Evolutionary conservation across 2,113 vertebrate genomes (phyloP), one percentile per base, ranked within the genome.

Genomic region (Sorex fumeus): DNA sequence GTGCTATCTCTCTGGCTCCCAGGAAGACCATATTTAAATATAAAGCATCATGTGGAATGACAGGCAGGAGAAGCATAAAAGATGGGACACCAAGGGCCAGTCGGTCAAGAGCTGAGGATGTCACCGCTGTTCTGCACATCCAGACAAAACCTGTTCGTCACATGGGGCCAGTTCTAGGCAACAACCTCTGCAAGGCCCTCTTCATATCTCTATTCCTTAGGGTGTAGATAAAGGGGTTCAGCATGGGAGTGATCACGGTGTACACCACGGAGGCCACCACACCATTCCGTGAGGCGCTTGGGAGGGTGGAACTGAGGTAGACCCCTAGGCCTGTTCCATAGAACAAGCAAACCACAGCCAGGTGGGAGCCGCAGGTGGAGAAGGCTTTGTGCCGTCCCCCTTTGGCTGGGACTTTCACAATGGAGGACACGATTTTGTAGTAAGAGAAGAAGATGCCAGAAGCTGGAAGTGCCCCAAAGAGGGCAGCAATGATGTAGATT

Each of bases 311-410:
- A 2, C 30, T 4, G 53, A 94, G 82, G 45, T 88, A 93, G 16
- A 95, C 36, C 16, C 89, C 74, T 16, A 76, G 76, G 1, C 89
- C 32, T 0, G 86, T 75, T 18, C 91, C 82, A 13, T 90, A 91
- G 74, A 95, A 79, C 45, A 92, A 45, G 11, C 83, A 80, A 83
- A 92, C 87, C 50, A 90, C 91, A 11, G 84, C 53, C 8, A 95
- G 76, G 47, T 95, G 93, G 40, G 91, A 62, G 25, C 45, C 72
- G 18, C 89, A 95, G 4, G 80, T 93, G 32, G 90, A 94, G 69
- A 95, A 94, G 70, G 80, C 92, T 47, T 95, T 96, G 64, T 45
- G 53, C 75, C 94, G 94, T 19, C 89, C 64, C 50, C 82, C 91
- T 40, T 70, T 32, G 47, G 94, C 90, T 16, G 25, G 32, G 4